Conservation (phyloP, 2,888 invertebrate species). For the Ophonus ardosiacus region DNA sequence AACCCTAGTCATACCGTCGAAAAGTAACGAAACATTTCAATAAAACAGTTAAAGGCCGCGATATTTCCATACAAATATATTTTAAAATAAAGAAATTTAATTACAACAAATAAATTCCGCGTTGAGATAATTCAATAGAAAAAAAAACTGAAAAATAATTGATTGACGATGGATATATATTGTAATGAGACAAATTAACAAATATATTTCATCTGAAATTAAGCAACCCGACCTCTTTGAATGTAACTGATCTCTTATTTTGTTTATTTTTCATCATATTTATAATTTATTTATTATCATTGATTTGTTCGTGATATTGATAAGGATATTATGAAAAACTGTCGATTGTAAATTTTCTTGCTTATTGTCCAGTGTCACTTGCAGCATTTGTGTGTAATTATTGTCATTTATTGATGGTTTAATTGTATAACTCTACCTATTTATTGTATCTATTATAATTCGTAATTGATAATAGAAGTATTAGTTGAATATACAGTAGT, state of each 20-base stretch:
- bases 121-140: constrained; percentile 35
- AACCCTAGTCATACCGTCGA: constrained; percentile 20
- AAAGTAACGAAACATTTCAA: constrained; percentile 23
- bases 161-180: constrained; percentile 51
- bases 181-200: constrained; percentile 46
- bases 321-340: constrained; percentile 65
- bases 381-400: constrained; percentile 75
- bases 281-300: constrained; percentile 62
- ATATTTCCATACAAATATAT: constrained; percentile 25
- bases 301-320: constrained; percentile 64
- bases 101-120: constrained; percentile 43
- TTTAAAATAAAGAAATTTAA: constrained; percentile 12
- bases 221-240: constrained; percentile 54
- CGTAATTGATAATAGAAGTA: constrained; percentile 73
- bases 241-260: constrained; percentile 62
- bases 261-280: constrained; percentile 56
- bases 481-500: constrained; percentile 74
- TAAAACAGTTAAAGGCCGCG: constrained; percentile 30
- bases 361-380: constrained; percentile 77
- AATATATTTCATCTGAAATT: constrained; percentile 52
- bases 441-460: constrained; percentile 72
- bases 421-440: constrained; percentile 75
- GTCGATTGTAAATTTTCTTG: constrained; percentile 72
- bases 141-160: constrained; percentile 52
- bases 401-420: constrained; percentile 74